Evolutionary conservation across 2,888 invertebrate species (phyloP).

Genomic region (Euzetes globulus): DNA sequence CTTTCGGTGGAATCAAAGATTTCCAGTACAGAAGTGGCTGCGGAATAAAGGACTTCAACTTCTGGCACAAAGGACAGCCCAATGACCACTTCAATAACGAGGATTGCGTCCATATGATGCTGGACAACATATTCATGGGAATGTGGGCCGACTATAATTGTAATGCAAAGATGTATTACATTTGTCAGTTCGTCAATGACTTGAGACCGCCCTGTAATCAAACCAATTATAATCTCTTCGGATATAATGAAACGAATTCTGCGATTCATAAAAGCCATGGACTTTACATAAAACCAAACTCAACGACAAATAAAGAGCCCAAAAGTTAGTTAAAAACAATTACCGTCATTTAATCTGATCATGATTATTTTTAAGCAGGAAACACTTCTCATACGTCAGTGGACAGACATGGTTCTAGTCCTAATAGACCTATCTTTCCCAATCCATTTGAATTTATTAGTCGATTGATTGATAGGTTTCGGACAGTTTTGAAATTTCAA

Average conservation of each 20-base stretch:
- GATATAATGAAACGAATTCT: neutral
- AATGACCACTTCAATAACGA: neutral
- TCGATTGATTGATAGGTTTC: neutral
- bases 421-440: neutral
- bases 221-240: constrained; percentile 17
- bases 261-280: neutral
- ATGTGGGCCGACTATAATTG: neutral
- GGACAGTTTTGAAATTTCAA: neutral
- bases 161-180: constrained; percentile 8
- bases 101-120: neutral
- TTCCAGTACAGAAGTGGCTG: constrained; percentile 3
- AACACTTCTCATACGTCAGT: neutral
- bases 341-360: too few species aligned
- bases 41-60: neutral
- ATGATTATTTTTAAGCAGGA: neutral
- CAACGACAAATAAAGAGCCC: neutral
- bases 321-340: neutral
- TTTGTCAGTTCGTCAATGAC: constrained; percentile 6
- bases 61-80: constrained; percentile 20
- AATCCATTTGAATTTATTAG: neutral
- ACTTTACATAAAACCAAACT: neutral
- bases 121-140: neutral
- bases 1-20: constrained; percentile 12
- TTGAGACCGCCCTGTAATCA: neutral
- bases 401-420: too few species aligned